Conservation (phyloP, 2,888 invertebrate genomes). For the Trachelus troglodyta region DNA sequence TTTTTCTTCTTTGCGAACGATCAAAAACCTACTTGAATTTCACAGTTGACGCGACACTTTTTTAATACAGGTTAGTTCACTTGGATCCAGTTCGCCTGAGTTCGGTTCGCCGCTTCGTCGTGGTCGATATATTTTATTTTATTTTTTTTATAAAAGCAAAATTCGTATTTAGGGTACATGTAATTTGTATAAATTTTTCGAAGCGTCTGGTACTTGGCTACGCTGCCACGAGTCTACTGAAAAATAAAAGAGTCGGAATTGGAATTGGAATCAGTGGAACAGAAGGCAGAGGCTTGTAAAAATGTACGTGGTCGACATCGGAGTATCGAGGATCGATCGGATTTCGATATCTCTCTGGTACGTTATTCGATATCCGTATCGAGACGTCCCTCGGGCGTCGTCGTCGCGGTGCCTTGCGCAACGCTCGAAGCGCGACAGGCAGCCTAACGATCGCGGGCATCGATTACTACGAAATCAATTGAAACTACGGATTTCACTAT, state of each 20-base stretch:
- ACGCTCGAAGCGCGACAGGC: background rate
- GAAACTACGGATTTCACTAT: background rate
- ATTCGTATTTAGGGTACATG: too few relatives aligned
- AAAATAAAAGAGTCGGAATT: background rate
- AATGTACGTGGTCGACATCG: background rate
- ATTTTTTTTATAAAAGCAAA: too few relatives aligned
- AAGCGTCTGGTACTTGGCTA: background rate
- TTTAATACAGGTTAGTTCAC: background rate
- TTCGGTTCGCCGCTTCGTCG: background rate
- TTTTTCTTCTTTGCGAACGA: background rate
- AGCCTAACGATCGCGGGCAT: background rate
- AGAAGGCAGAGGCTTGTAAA: background rate
- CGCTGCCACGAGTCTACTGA: background rate
- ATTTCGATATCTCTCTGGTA: conserved; percentile 39
- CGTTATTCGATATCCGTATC: conserved; percentile 33
- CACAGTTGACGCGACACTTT: background rate
- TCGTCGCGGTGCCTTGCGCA: background rate
- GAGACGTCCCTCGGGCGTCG: background rate
- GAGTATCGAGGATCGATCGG: conserved; percentile 33
- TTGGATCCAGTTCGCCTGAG: background rate
- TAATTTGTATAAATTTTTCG: background rate
- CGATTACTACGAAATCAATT: background rate
- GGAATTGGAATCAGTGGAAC: background rate
- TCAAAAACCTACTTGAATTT: background rate
- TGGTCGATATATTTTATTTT: background rate